Base-by-base conservation (phyloP, 2,797 vertebrate genomes). In the Alosa sapidissima region DNA sequence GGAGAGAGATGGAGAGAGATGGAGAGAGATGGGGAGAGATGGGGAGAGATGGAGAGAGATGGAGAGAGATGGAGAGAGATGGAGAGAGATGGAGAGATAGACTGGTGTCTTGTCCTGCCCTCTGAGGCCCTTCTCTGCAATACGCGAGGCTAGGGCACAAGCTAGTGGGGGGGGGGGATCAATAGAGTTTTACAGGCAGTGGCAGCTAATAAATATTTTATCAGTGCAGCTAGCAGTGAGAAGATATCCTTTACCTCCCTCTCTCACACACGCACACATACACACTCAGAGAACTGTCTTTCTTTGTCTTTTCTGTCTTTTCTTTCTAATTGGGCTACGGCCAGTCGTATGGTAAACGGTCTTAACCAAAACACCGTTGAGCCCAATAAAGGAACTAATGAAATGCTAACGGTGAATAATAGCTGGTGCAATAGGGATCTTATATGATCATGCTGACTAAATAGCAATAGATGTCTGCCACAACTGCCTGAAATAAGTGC, bases 151-250 rank as follows among this genome's bases (percentile, higher is more conserved):
- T 14, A 55, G 54, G 54, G 54, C 52, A 54, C 52, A 54, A 2
- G 55, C 83, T 45, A 41, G 13, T 5, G 72, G 47, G 60, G 68
- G 81, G 82, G 84, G 84, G 52, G 65, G 86, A 89, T 88, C 89
- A 85, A 86, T 89, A 86, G 3, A 19, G 81, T 86, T 89, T 86
- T 84, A 87, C 86, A 72, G 84, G 82, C 82, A 82, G 83, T 86
- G 83, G 82, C 87, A 87, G 83, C 65, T 86, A 84, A 68, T 89
- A 87, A 89, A 89, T 89, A 88, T 86, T 89, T 89, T 58, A 89
- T 84, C 85, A 83, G 65, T 45, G 68, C 36, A 16, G 68, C 68
- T 45, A 75, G 13, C 68, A 16, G 68, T 45, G 68, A 41, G 68
- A 75, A 41, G 68, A 75, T 33, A 75, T 45, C 14, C 33, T 28